A percentile compares a stretch with the other conserved stretches of the same genome.
Conservation (phyloP, 2,888 invertebrate genomes). For the Pyrochroa serraticornis region DNA sequence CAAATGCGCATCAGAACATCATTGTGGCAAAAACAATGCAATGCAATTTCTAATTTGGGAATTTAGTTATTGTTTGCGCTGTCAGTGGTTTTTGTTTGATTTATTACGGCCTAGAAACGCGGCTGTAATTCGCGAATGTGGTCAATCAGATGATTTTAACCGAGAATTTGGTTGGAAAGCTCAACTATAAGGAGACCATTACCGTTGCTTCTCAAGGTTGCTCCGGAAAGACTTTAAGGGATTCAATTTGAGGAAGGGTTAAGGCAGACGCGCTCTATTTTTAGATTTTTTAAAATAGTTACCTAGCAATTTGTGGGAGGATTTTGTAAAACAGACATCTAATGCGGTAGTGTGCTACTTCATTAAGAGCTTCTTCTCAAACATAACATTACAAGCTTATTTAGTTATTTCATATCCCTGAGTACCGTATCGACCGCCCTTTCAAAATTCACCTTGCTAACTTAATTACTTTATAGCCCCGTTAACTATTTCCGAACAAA, state of each 20-base stretch:
- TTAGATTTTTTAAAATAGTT: slow-evolving; percentile 55
- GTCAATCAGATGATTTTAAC: too few relatives aligned
- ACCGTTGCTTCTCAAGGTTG: slow-evolving; percentile 23
- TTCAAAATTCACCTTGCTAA: slow-evolving; percentile 3
- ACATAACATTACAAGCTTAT: slow-evolving; percentile 18
- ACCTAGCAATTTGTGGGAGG: slow-evolving; percentile 50
- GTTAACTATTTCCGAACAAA: too few relatives aligned
- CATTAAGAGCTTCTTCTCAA: slow-evolving; percentile 36
- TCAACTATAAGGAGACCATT: slow-evolving; percentile 15
- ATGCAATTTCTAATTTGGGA: slow-evolving; percentile 23
- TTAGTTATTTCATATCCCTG: slow-evolving; percentile 21
- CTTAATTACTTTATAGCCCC: neutral
- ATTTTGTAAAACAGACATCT: slow-evolving; percentile 49
- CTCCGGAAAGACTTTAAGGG: slow-evolving; percentile 33
- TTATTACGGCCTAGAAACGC: neutral
- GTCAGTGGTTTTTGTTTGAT: slow-evolving; percentile 1
- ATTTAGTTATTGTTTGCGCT: slow-evolving; percentile 5
- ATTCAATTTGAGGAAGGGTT: slow-evolving; percentile 40
- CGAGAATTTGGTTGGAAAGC: too few relatives aligned
- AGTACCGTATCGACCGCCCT: neutral
- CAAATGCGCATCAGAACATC: slow-evolving; percentile 12
- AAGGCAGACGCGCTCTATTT: slow-evolving; percentile 51
- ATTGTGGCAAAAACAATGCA: slow-evolving; percentile 16
- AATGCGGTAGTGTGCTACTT: slow-evolving; percentile 38
- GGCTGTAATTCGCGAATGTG: too few relatives aligned